Evolutionary conservation across 2,888 invertebrate genomes (phyloP).

Genomic region (Drosophila macrothrix): DNA sequence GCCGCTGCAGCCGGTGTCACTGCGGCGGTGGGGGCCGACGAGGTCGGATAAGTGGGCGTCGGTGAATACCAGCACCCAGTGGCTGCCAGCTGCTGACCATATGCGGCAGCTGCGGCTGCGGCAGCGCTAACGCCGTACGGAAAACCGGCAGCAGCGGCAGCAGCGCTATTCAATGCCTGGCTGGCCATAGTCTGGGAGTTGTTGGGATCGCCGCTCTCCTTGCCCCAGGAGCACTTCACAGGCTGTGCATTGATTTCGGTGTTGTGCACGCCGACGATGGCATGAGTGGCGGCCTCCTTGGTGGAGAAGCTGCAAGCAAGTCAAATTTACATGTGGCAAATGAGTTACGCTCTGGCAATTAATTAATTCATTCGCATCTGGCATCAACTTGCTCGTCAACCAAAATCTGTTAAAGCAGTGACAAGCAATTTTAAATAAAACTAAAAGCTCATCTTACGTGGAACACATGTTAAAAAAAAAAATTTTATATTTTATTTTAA

Average conservation of each 20-base stretch:
- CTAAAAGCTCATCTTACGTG: neutral
- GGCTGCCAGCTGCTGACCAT: slow-evolving; percentile 91
- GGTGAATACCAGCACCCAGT: slow-evolving; percentile 96
- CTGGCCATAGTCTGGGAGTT: slow-evolving; percentile 91
- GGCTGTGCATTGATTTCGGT: slow-evolving; percentile 98
- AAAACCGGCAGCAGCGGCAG: slow-evolving; percentile 85
- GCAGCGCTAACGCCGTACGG: slow-evolving; percentile 87
- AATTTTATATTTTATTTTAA: neutral
- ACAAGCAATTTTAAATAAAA: neutral
- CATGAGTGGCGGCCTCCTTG: slow-evolving; percentile 99
- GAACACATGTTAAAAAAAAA: neutral
- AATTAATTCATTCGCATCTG: neutral
- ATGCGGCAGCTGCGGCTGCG: slow-evolving; percentile 86
- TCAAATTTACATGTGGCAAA: slow-evolving; percentile 6
- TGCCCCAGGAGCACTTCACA: slow-evolving; percentile 99
- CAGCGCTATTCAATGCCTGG: slow-evolving; percentile 86
- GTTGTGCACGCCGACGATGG: slow-evolving; percentile 98
- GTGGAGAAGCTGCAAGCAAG: slow-evolving; percentile 93
- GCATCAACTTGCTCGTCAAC: neutral
- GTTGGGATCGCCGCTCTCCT: slow-evolving; percentile 97
- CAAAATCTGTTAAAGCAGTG: neutral
- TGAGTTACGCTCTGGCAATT: neutral
- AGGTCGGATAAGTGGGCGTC: slow-evolving; percentile 88
- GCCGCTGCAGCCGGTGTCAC: slow-evolving; percentile 88
- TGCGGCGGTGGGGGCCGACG: slow-evolving; percentile 86